Percentiles rank a stretch among this genome's conserved stretches.
Evolutionary conservation across 2,113 vertebrate genomes (phyloP).

Genomic region (Polypterus bichir): DNA sequence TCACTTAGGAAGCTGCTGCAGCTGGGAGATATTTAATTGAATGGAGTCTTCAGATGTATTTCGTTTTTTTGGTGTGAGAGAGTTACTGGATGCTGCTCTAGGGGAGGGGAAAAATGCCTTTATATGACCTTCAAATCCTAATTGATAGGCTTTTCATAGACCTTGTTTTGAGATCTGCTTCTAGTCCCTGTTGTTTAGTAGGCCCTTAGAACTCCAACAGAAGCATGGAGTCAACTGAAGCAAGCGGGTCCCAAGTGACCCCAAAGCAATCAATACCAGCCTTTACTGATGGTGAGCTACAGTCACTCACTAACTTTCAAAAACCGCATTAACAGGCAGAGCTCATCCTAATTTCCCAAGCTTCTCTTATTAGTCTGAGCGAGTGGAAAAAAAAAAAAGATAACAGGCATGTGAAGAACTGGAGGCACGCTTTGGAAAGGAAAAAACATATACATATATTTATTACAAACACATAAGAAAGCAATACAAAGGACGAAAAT

Average conservation of each 20-base stretch:
- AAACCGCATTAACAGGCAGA: conserved; percentile 30
- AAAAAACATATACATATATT: conserved; percentile 9
- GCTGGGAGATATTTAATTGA: conserved; percentile 89
- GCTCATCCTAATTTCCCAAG: conserved; percentile 36
- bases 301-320: conserved; percentile 38
- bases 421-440: background rate
- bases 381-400: conserved; percentile 28
- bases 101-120: conserved; percentile 25
- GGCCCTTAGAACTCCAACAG: conserved; percentile 55
- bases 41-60: conserved; percentile 78
- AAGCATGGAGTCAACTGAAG: conserved; percentile 62
- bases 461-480: conserved; percentile 30
- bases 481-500: conserved; percentile 19
- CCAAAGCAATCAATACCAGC: conserved; percentile 29
- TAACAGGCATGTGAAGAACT: conserved; percentile 20
- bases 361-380: conserved; percentile 44
- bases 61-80: conserved; percentile 58
- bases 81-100: conserved; percentile 26
- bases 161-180: conserved; percentile 48
- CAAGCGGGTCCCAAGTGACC: conserved; percentile 40
- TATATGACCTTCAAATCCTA: conserved; percentile 82
- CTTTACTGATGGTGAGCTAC: conserved; percentile 43
- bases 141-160: conserved; percentile 67
- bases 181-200: conserved; percentile 42
- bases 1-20: conserved; percentile 87